A percentile compares a stretch with the other conserved stretches of the same genome.
These are phyloP conservation scores for Thalassaphorura encarpata DNA, from an alignment of 1,140 invertebrate species.

Conservation along the genomic window DNA sequence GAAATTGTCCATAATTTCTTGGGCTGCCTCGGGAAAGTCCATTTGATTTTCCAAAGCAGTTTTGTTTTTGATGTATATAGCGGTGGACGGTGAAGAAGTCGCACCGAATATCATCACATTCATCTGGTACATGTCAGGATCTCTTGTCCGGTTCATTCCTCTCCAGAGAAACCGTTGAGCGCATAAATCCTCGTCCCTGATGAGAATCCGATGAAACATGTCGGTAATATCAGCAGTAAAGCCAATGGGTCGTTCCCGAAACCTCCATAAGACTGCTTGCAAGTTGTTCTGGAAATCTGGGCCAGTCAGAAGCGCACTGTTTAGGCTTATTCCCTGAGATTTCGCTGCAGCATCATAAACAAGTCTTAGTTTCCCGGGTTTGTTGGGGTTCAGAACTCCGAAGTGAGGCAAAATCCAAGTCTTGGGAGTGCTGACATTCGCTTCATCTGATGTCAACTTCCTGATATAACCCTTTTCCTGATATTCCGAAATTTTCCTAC, in stretches of 20 bases:
- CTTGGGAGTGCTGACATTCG: not conserved
- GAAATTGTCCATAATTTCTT: conserved; percentile 6
- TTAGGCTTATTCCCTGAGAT: conserved; percentile 11
- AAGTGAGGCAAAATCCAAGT: conserved; percentile 26
- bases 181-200: conserved; percentile 18
- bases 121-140: conserved; percentile 23
- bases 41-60: conserved; percentile 15
- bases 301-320: conserved; percentile 15
- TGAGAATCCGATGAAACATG: conserved; percentile 10
- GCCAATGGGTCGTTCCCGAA: conserved; percentile 9
- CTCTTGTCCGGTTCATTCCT: not conserved
- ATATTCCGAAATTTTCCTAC: conserved; percentile 15
- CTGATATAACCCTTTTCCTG: conserved; percentile 10
- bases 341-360: conserved; percentile 28
- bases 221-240: conserved; percentile 21
- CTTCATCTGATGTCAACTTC: no score
- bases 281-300: conserved; percentile 14
- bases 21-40: not conserved
- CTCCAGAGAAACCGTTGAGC: conserved; percentile 30
- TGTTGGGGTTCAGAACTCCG: conserved; percentile 13
- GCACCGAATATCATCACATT: conserved; percentile 28
- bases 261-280: conserved; percentile 14
- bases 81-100: conserved; percentile 22
- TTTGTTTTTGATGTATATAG: conserved; percentile 18
- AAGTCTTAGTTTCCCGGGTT: conserved; percentile 20